These are phyloP conservation scores for Phylloscopus collybita DNA, from an alignment of 2,797 vertebrate species.

Conservation along the genomic window DNA sequence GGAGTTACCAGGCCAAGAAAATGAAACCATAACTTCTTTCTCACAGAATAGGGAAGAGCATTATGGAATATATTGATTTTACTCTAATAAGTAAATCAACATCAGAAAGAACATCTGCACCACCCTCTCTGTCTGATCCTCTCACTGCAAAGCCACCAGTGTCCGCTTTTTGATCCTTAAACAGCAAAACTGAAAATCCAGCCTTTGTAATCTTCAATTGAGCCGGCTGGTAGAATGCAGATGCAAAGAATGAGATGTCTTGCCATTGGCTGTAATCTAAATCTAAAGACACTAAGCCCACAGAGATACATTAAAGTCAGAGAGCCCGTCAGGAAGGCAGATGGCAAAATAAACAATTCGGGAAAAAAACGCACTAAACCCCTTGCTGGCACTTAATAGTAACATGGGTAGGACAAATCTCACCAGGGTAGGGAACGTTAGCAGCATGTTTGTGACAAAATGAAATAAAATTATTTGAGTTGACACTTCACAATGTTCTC, in stretches of 20 bases:
- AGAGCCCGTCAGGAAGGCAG: slow-evolving; percentile 18
- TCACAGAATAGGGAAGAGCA: not conserved
- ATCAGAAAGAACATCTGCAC: slow-evolving; percentile 1
- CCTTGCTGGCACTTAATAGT: slow-evolving; percentile 12
- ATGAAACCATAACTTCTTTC: not conserved
- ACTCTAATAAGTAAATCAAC: not conserved
- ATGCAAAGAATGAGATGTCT: slow-evolving; percentile 26
- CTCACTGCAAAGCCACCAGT: not conserved
- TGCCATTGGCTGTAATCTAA: slow-evolving; percentile 26
- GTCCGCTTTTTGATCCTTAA: not conserved
- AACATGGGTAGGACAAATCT: slow-evolving; percentile 32
- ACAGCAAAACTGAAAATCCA: slow-evolving; percentile 42
- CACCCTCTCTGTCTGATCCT: not conserved
- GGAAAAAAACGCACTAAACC: not conserved
- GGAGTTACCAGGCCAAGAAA: not conserved
- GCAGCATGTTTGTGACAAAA: slow-evolving; percentile 24
- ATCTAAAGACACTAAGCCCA: slow-evolving; percentile 36
- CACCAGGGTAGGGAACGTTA: not conserved
- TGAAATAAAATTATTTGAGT: slow-evolving; percentile 22
- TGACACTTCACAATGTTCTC: not conserved
- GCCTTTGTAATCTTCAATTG: not conserved
- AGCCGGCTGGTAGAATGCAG: slow-evolving; percentile 1
- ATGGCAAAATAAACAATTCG: slow-evolving; percentile 50
- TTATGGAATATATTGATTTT: not conserved
- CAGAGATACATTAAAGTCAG: slow-evolving; percentile 45